Conservation (phyloP, 2,113 vertebrate species). For the Hemicordylus capensis region DNA sequence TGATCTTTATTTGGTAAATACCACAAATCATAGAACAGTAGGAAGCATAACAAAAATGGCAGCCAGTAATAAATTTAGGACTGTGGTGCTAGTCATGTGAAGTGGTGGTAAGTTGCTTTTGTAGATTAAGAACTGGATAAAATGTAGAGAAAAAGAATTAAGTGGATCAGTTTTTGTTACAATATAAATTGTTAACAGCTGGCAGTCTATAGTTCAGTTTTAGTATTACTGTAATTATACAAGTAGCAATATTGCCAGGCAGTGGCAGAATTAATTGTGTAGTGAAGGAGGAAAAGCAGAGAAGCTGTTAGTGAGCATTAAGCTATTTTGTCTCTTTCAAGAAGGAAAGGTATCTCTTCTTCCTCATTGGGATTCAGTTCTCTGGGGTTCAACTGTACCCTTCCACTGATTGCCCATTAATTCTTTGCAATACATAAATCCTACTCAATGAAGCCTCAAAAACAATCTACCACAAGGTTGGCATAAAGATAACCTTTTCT, state of each 20-base stretch:
- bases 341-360: background rate
- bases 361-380: background rate
- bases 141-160: background rate
- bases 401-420: background rate
- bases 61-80: background rate
- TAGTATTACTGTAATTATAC: background rate
- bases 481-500: background rate
- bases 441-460: background rate
- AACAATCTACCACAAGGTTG: background rate
- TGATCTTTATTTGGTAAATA: background rate
- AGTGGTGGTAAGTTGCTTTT: background rate
- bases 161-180: conserved; percentile 4
- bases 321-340: background rate
- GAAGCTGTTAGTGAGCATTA: background rate
- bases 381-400: background rate
- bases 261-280: background rate
- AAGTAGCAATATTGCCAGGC: background rate
- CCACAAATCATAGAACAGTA: background rate
- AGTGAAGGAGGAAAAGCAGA: background rate
- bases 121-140: background rate
- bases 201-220: background rate
- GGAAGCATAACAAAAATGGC: background rate
- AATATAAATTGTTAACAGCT: conserved; percentile 15
- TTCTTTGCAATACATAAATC: background rate
- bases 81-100: background rate